Evolutionary conservation across 2,797 vertebrate genomes (phyloP).

Genomic region (Alauda arvensis): DNA sequence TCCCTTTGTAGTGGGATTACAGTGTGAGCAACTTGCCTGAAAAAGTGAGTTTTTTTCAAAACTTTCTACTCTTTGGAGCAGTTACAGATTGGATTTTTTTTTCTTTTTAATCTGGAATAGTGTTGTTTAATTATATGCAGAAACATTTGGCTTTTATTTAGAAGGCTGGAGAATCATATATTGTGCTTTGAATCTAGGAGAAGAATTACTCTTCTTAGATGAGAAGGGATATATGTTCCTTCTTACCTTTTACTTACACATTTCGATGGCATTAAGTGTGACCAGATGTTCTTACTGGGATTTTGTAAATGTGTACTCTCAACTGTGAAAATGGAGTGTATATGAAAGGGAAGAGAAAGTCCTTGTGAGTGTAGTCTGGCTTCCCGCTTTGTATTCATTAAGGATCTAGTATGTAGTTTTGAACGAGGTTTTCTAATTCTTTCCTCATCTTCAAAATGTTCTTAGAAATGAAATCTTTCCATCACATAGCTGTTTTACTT

Average conservation of each 20-base stretch:
- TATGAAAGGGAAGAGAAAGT: neutral
- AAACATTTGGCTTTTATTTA: neutral
- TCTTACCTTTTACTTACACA: neutral
- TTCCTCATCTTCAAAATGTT: slow-evolving; percentile 3
- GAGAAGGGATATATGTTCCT: neutral
- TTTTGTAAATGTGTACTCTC: neutral
- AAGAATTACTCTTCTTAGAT: neutral
- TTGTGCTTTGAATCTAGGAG: neutral
- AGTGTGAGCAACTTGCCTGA: neutral
- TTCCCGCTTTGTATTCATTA: slow-evolving; percentile 15
- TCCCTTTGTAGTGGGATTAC: neutral
- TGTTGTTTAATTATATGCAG: neutral
- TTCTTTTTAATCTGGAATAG: neutral
- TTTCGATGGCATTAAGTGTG: neutral
- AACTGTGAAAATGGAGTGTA: neutral
- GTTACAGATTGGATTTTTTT: neutral
- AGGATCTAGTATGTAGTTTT: neutral
- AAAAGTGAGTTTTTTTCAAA: neutral
- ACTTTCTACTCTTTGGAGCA: neutral
- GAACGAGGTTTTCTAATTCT: neutral
- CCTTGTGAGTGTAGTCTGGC: neutral
- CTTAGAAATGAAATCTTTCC: slow-evolving; percentile 15
- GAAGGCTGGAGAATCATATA: neutral
- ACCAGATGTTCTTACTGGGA: neutral
- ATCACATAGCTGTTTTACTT: neutral